Evolutionary conservation across 2,797 vertebrate species (phyloP).

Genomic region (Monodelphis domestica): DNA sequence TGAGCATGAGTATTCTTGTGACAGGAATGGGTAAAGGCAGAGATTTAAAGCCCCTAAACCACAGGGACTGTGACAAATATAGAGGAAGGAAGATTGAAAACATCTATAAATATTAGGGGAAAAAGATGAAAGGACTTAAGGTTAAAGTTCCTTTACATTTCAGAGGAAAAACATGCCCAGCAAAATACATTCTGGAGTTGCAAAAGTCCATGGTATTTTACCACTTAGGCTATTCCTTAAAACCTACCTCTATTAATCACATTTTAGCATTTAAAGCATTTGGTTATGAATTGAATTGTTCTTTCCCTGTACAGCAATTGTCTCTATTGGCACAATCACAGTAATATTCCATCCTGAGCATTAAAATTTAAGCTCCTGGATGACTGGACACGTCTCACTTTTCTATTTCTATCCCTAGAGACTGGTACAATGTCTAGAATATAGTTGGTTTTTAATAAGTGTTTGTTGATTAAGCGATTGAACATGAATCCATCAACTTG

Average conservation of each 20-base stretch:
- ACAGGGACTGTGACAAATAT: conserved; percentile 26
- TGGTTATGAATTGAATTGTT: neutral
- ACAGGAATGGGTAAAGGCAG: neutral
- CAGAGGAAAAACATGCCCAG: conserved; percentile 34
- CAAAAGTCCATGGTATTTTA: neutral
- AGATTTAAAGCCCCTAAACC: conserved; percentile 30
- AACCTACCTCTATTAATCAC: neutral
- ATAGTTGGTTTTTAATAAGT: neutral
- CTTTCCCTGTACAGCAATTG: neutral
- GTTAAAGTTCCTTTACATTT: conserved; percentile 9
- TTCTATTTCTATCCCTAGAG: neutral
- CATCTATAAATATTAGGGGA: conserved; percentile 31
- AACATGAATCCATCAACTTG: neutral
- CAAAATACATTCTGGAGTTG: neutral
- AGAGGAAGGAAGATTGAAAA: conserved; percentile 27
- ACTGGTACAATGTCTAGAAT: neutral
- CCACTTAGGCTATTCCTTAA: conserved; percentile 5
- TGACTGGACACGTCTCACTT: neutral
- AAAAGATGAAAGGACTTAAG: conserved; percentile 14
- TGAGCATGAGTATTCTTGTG: neutral
- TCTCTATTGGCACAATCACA: neutral
- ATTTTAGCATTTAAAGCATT: conserved; percentile 8
- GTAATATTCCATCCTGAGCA: neutral
- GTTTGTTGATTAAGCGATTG: neutral
- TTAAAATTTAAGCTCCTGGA: neutral